phyloP scores from a whole-genome alignment of 2,888 invertebrate genomes.

The Acrobasis consociella region DNA sequence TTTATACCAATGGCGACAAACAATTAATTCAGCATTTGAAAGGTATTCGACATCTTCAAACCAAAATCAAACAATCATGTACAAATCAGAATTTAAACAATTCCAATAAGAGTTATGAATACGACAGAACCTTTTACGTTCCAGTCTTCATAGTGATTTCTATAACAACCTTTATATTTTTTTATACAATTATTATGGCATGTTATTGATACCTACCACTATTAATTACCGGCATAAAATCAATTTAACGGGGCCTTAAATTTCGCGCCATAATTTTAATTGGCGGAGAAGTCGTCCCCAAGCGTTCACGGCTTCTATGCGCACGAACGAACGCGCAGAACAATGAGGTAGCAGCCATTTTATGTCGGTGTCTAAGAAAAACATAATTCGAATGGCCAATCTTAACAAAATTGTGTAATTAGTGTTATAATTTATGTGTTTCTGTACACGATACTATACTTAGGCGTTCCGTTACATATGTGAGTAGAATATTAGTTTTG shows the following conservation, averaged over 20 bases:
- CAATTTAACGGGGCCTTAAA: constrained; percentile 75
- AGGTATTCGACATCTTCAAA: constrained; percentile 68
- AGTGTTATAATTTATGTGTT: constrained; percentile 82
- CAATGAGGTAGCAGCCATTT: constrained; percentile 84
- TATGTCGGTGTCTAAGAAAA: constrained; percentile 83
- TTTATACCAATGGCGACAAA: constrained; percentile 69
- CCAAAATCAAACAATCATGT: constrained; percentile 45
- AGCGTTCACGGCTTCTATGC: constrained; percentile 83
- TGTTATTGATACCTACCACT: constrained; percentile 37
- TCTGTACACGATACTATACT: constrained; percentile 73
- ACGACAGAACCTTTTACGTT: constrained; percentile 53
- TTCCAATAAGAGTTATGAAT: constrained; percentile 46
- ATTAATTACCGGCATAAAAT: constrained; percentile 50
- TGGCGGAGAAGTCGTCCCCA: constrained; percentile 82
- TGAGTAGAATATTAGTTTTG: constrained; percentile 76
- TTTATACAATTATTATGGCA: constrained; percentile 53
- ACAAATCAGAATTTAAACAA: constrained; percentile 39
- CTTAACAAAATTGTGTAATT: constrained; percentile 82
- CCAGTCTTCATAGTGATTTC: constrained; percentile 55
- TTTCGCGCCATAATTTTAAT: constrained; percentile 83
- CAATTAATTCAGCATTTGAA: constrained; percentile 73
- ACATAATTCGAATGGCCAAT: constrained; percentile 84
- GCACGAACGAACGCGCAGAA: constrained; percentile 84
- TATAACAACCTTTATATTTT: constrained; percentile 61
- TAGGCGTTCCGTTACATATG: constrained; percentile 77